phyloP scores from a whole-genome alignment of 2,888 invertebrate genomes.

The Chloroclystis v-ata region DNA sequence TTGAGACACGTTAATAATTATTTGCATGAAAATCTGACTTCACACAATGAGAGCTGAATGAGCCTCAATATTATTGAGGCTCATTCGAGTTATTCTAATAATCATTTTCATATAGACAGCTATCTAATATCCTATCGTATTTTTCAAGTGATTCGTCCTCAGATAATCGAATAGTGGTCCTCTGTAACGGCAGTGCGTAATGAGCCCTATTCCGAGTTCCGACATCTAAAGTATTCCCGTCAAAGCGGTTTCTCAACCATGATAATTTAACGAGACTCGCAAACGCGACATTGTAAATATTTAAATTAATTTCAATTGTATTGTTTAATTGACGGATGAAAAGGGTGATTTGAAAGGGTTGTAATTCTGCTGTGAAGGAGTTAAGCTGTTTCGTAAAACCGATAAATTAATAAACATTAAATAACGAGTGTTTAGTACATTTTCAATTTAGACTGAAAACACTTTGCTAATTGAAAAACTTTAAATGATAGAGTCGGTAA shows the following conservation, averaged over 20 bases:
- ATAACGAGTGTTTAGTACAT: no score
- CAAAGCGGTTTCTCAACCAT: constrained; percentile 23
- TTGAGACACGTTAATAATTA: no score
- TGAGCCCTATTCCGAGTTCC: not conserved
- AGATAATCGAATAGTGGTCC: constrained; percentile 4
- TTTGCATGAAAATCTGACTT: no score
- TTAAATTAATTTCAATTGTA: constrained; percentile 28
- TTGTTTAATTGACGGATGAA: constrained; percentile 23
- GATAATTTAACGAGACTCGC: constrained; percentile 28
- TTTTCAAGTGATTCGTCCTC: no score
- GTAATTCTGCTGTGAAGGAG: constrained; percentile 6
- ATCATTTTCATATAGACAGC: no score
- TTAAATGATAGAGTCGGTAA: no score
- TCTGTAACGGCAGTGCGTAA: constrained; percentile 1
- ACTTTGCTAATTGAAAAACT: no score
- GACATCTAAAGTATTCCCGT: constrained; percentile 14
- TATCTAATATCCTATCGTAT: no score
- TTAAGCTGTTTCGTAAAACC: not conserved
- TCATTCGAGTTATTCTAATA: no score
- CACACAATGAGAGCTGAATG: no score
- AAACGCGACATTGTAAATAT: constrained; percentile 23
- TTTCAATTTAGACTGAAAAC: no score
- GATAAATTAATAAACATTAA: constrained; percentile 4
- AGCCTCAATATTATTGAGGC: no score
- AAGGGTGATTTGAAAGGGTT: constrained; percentile 4